Conservation (phyloP, 2,888 invertebrate species). For the Trisateles emortualis region DNA sequence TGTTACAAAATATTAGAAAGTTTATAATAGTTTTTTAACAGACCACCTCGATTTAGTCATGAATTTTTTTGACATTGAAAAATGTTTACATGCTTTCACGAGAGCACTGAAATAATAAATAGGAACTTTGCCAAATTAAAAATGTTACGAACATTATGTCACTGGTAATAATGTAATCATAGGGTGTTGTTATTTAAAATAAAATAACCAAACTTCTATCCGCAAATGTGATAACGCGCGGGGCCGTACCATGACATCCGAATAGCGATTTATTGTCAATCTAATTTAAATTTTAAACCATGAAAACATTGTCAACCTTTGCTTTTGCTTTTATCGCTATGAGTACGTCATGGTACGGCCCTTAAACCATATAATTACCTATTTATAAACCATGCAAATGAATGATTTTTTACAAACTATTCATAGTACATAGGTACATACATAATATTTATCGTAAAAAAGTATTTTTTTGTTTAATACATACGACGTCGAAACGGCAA, state of each 20-base stretch:
- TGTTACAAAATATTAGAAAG: conserved; percentile 69
- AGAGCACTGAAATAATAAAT: conserved; percentile 9
- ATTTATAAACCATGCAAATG: too few species aligned
- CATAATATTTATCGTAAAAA: neutral
- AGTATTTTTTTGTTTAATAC: neutral
- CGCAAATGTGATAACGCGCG: neutral
- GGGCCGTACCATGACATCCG: too few species aligned
- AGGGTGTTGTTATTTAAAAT: conserved; percentile 25
- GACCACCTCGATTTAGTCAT: neutral
- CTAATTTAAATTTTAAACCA: too few species aligned
- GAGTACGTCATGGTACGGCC: too few species aligned
- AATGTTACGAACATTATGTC: conserved; percentile 9
- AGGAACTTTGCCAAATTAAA: conserved; percentile 25
- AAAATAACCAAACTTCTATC: conserved; percentile 7
- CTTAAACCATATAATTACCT: too few species aligned
- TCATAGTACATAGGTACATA: neutral
- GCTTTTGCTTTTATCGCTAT: too few species aligned
- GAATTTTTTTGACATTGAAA: neutral
- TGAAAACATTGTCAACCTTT: too few species aligned
- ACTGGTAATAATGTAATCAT: conserved; percentile 7
- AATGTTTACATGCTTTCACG: neutral
- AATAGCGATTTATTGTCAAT: too few species aligned
- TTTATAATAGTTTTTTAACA: conserved; percentile 18
- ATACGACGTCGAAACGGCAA: neutral
- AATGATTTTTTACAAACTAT: neutral